A percentile compares a stretch with the other conserved stretches of the same genome.
Conservation (phyloP, 1,140 invertebrate genomes). For the Ditylenchus dipsaci region DNA sequence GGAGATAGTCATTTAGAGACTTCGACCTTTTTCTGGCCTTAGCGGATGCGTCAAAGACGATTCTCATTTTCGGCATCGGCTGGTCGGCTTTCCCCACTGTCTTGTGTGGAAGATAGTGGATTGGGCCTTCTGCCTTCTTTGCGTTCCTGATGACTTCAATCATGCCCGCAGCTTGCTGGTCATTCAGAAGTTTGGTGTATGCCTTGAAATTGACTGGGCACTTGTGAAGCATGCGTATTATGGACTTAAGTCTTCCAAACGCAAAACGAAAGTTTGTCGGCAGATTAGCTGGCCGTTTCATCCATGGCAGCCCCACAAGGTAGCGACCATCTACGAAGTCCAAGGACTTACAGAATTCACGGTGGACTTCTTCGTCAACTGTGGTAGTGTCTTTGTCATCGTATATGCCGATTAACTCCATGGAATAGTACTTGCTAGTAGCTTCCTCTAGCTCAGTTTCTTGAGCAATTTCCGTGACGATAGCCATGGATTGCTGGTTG, state of each 20-base stretch:
- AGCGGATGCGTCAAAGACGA: conserved; percentile 58
- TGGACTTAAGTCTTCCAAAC: not conserved
- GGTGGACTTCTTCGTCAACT: conserved; percentile 19
- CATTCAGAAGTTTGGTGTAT: conserved; percentile 1
- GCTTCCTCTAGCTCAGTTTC: no score
- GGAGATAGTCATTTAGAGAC: conserved; percentile 57
- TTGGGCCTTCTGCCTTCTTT: not conserved
- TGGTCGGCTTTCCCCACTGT: conserved; percentile 19
- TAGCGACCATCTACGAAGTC: conserved; percentile 9
- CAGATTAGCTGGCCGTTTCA: not conserved
- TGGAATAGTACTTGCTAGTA: no score
- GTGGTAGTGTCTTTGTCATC: conserved; percentile 16
- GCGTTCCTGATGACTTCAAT: conserved; percentile 1
- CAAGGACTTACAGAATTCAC: conserved; percentile 19
- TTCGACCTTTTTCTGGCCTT: conserved; percentile 26
- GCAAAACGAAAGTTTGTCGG: conserved; percentile 5
- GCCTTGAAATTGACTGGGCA: not conserved
- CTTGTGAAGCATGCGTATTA: not conserved
- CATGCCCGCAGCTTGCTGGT: not conserved
- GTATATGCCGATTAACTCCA: no score
- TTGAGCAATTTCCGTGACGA: no score
- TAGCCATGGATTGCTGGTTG: no score
- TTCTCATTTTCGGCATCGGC: conserved; percentile 53
- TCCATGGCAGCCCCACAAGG: conserved; percentile 3
- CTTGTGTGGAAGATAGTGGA: conserved; percentile 17